phyloP scores from a whole-genome alignment of 2,797 vertebrate genomes.

The Tokudaia tokunoshimensis region DNA sequence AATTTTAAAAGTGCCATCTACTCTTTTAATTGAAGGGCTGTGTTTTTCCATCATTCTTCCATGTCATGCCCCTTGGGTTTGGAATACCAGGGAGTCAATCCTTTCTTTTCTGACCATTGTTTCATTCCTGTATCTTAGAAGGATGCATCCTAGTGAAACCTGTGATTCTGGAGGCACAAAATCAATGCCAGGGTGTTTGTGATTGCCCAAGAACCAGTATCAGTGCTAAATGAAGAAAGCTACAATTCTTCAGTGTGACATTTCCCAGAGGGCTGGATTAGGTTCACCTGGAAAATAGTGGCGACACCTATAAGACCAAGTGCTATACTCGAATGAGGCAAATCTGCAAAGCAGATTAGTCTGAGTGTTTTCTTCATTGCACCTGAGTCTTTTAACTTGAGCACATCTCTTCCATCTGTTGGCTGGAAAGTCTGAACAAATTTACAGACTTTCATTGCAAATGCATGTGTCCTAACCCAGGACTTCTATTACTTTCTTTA shows the following conservation, averaged over 20 bases:
- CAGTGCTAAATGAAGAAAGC: not conserved
- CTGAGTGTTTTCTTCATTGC: not conserved
- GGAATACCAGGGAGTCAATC: not conserved
- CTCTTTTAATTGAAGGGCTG: not conserved
- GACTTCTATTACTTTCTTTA: not conserved
- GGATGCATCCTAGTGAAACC: not conserved
- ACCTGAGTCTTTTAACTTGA: conserved; percentile 3
- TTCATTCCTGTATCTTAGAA: not conserved
- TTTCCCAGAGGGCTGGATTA: not conserved
- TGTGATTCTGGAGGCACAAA: not conserved
- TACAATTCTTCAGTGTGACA: not conserved
- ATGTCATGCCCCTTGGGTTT: not conserved
- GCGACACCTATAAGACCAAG: not conserved
- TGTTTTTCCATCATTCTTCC: not conserved
- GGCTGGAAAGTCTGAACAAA: not conserved
- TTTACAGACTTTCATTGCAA: not conserved
- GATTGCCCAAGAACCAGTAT: not conserved
- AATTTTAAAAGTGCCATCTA: not conserved
- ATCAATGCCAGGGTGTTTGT: not conserved
- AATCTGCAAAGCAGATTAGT: not conserved
- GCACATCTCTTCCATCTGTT: not conserved
- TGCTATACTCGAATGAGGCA: not conserved
- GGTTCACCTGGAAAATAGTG: not conserved
- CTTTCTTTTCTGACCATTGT: conserved; percentile 22
- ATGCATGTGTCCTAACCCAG: not conserved